phyloP scores from a whole-genome alignment of 2,888 invertebrate genomes.

The Orthosia gracilis region DNA sequence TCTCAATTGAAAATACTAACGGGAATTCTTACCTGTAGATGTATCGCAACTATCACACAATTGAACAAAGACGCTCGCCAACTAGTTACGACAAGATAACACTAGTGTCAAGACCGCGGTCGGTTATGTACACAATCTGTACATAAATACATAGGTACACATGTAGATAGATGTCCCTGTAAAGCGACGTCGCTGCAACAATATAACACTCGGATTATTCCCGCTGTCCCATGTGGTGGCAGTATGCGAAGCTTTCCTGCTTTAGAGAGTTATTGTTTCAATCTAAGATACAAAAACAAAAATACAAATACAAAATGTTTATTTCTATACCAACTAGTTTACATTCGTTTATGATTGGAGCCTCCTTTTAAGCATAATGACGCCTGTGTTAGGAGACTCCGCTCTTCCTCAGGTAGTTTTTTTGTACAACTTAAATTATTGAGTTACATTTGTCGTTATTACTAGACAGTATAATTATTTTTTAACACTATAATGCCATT shows the following conservation, averaged over 20 bases:
- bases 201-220: constrained; percentile 55
- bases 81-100: constrained; percentile 46
- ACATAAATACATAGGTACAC: constrained; percentile 29
- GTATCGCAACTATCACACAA: not conserved
- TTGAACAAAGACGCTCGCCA: constrained; percentile 31
- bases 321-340: no score
- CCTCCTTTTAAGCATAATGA: no score
- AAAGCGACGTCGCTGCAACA: constrained; percentile 43
- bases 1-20: no score
- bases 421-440: no score
- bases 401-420: no score
- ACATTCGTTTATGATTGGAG: no score
- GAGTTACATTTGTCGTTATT: no score
- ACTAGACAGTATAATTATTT: no score
- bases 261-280: constrained; percentile 2
- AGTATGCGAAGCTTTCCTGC: not conserved
- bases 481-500: no score
- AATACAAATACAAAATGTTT: no score
- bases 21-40: not conserved
- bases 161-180: constrained; percentile 20
- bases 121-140: constrained; percentile 36
- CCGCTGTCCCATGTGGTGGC: not conserved
- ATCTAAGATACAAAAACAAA: no score
- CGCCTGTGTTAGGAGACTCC: no score
- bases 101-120: constrained; percentile 25